A percentile compares a stretch with the other conserved stretches of the same genome.
These are phyloP conservation scores for Incurvaria masculella DNA, from an alignment of 2,888 invertebrate genomes.

Conservation along the genomic window DNA sequence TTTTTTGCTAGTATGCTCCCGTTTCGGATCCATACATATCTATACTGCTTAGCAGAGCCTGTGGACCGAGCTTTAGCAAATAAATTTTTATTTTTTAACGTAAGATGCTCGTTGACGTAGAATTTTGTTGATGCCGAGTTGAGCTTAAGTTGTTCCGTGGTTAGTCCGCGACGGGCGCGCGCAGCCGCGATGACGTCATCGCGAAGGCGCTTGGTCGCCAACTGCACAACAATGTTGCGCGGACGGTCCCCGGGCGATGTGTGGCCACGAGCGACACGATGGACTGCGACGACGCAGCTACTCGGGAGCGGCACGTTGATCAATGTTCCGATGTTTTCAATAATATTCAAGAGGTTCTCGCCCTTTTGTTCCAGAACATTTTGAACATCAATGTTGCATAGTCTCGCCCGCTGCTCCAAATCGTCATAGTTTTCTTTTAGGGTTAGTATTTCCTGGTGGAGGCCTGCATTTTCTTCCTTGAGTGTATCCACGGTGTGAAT, in stretches of 20 bases:
- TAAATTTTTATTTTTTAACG: too few relatives aligned
- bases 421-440: not conserved
- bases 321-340: conserved; percentile 1
- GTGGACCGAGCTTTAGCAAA: too few relatives aligned
- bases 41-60: too few relatives aligned
- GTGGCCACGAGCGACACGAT: conserved; percentile 4
- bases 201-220: conserved; percentile 1
- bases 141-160: conserved; percentile 1
- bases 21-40: too few relatives aligned
- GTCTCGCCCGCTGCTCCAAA: conserved; percentile 3
- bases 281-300: not conserved
- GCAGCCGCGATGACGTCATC: conserved; percentile 6
- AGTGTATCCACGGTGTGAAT: too few relatives aligned
- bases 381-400: conserved; percentile 5
- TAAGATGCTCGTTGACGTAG: too few relatives aligned
- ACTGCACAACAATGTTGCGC: conserved; percentile 2
- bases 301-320: conserved; percentile 1
- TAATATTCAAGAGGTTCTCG: conserved; percentile 1
- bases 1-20: too few relatives aligned
- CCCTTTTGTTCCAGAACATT: conserved; percentile 5
- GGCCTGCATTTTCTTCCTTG: not conserved
- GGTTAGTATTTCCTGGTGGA: not conserved
- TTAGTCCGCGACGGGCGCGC: conserved; percentile 4
- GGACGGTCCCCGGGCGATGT: not conserved
- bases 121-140: too few relatives aligned